phyloP scores from a whole-genome alignment of 2,113 vertebrate species.

The Misgurnus mizolepis region DNA sequence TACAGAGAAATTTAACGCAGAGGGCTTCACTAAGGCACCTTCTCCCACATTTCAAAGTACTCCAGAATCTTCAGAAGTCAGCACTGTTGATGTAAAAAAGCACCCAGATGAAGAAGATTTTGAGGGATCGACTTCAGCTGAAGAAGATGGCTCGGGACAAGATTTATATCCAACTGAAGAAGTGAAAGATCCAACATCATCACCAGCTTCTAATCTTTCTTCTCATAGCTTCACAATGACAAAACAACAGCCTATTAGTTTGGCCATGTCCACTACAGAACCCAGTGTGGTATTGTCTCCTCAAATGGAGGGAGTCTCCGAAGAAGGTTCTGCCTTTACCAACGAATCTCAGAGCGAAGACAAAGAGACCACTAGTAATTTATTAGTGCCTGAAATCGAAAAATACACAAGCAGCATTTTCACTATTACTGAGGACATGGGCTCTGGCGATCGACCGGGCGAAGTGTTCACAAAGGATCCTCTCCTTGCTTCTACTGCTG shows the following conservation, averaged over 20 bases:
- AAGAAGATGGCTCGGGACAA: slow-evolving; percentile 64
- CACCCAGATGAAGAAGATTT: slow-evolving; percentile 53
- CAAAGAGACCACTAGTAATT: neutral
- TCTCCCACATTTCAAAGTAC: neutral
- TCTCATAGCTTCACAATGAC: slow-evolving; percentile 9
- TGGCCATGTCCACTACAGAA: neutral
- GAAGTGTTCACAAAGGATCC: slow-evolving; percentile 6
- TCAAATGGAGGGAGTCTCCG: neutral
- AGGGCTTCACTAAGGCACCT: slow-evolving; percentile 52
- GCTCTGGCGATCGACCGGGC: slow-evolving; percentile 35
- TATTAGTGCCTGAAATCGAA: slow-evolving; percentile 8
- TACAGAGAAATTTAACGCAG: slow-evolving; percentile 3
- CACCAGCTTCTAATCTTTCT: neutral
- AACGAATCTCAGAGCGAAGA: neutral
- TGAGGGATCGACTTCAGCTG: slow-evolving; percentile 52
- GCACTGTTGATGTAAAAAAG: neutral
- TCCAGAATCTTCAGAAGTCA: neutral
- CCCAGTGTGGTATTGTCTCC: neutral
- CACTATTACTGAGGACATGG: neutral
- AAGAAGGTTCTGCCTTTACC: neutral
- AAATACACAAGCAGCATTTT: neutral
- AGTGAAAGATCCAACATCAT: neutral
- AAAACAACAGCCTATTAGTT: neutral
- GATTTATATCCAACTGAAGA: slow-evolving; percentile 47
- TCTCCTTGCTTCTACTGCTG: neutral